Evolutionary conservation across 2,888 invertebrate genomes (phyloP).

Genomic region (Pardosa pseudoannulata): DNA sequence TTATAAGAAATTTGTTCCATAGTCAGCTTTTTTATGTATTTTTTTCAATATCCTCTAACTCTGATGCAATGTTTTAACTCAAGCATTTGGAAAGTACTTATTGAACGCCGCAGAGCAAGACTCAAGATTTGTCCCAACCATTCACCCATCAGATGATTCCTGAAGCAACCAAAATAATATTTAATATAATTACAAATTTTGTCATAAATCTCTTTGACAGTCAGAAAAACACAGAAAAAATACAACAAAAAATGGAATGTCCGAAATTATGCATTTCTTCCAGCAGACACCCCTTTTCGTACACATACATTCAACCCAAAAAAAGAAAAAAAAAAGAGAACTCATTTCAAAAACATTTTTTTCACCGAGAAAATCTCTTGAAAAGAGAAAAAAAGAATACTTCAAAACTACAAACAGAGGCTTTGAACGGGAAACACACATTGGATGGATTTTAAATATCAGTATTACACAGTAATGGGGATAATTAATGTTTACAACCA

Average conservation of each 20-base stretch:
- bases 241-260: slow-evolving; percentile 69
- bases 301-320: neutral
- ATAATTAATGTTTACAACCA: too few relatives aligned
- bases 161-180: slow-evolving; percentile 30
- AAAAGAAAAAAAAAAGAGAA: neutral
- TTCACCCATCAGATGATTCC: too few relatives aligned
- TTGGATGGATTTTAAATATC: too few relatives aligned
- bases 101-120: neutral
- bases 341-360: neutral
- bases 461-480: too few relatives aligned
- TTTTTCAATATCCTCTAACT: too few relatives aligned
- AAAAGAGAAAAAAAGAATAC: neutral
- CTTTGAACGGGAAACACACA: too few relatives aligned
- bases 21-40: too few relatives aligned
- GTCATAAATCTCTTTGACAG: slow-evolving; percentile 66
- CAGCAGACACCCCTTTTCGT: slow-evolving; percentile 4
- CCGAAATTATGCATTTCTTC: slow-evolving; percentile 1
- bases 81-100: neutral
- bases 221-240: slow-evolving; percentile 38
- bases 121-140: too few relatives aligned
- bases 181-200: slow-evolving; percentile 39
- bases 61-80: neutral
- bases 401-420: too few relatives aligned
- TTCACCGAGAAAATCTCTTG: neutral
- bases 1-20: too few relatives aligned